Conservation (phyloP, 2,113 vertebrate genomes). For the Varanus salvator region DNA sequence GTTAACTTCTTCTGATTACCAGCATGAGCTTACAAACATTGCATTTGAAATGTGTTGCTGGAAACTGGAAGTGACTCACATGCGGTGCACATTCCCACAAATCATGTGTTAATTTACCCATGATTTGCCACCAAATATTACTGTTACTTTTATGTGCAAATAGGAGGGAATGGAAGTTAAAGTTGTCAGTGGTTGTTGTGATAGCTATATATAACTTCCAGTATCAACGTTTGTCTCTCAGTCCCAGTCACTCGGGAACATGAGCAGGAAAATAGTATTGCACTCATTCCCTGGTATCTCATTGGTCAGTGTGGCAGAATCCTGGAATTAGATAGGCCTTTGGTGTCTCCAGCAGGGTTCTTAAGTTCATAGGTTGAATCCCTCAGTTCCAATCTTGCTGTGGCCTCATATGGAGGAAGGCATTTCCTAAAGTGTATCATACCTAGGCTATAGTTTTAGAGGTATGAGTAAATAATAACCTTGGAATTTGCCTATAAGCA, state of each 20-base stretch:
- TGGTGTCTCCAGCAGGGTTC: neutral
- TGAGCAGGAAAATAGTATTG: neutral
- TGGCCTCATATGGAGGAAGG: neutral
- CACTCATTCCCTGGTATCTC: neutral
- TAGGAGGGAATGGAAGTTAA: neutral
- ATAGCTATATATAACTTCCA: neutral
- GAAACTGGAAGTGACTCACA: too few species aligned
- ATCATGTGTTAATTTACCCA: too few species aligned
- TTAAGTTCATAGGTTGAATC: neutral
- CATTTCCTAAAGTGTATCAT: neutral
- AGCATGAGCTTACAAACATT: too few species aligned
- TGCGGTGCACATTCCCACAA: too few species aligned
- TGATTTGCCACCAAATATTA: too few species aligned
- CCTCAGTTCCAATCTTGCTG: neutral
- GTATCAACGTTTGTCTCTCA: neutral
- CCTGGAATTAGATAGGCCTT: neutral
- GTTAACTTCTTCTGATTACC: too few species aligned
- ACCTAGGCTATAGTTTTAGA: neutral
- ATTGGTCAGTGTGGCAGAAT: neutral
- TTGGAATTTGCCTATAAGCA: neutral
- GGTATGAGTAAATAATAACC: neutral
- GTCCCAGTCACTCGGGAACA: neutral
- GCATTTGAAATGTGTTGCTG: too few species aligned
- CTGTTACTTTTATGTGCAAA: too few species aligned
- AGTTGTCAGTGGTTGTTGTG: neutral